Evolutionary conservation across 2,113 vertebrate genomes (phyloP).

Genomic region (Pterophyllum scalare): DNA sequence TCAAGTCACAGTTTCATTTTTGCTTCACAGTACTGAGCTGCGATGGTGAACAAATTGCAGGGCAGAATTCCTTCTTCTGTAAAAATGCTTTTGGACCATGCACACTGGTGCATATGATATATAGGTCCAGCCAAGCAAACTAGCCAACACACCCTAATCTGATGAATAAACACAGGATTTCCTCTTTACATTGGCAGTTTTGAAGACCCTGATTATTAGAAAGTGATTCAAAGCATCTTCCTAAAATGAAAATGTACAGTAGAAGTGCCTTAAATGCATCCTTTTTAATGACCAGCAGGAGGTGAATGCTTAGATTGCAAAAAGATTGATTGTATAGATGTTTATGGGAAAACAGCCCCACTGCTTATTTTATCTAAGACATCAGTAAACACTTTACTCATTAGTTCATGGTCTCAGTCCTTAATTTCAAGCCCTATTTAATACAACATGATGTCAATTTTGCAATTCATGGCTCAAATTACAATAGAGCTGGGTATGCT

Average conservation of each 20-base stretch:
- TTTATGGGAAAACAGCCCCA: not conserved
- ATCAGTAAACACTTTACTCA: not conserved
- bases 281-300: not conserved
- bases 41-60: not conserved
- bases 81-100: not conserved
- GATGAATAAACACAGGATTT: not conserved
- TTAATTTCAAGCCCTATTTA: not conserved
- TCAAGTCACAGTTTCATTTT: constrained; percentile 8
- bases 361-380: not conserved
- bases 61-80: constrained; percentile 2
- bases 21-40: not conserved
- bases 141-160: not conserved
- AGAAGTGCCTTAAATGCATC: not conserved
- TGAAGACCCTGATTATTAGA: too few species aligned
- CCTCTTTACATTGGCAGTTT: not conserved
- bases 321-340: not conserved
- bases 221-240: not conserved
- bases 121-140: constrained; percentile 3
- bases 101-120: not conserved
- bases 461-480: not conserved
- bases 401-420: not conserved
- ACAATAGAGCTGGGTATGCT: not conserved
- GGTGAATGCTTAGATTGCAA: not conserved
- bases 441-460: not conserved
- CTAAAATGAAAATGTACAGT: not conserved